Percentiles rank a stretch among this genome's conserved stretches.
Conservation (phyloP, 2,888 invertebrate genomes). For the Euzetes globulus region DNA sequence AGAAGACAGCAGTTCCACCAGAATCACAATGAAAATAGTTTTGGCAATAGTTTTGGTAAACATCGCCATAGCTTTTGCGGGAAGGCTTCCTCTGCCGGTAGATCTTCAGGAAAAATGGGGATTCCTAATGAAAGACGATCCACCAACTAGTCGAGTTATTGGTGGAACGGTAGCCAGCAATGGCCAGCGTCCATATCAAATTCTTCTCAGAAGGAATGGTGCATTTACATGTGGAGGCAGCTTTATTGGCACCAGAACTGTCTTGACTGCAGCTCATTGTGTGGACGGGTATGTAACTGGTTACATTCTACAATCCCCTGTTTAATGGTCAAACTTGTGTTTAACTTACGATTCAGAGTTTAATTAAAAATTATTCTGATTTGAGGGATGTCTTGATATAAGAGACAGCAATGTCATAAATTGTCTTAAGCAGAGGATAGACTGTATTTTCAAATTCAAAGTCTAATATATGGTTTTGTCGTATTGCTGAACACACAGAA, state of each 20-base stretch:
- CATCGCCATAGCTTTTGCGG: background rate
- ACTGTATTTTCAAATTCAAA: no score
- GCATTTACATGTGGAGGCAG: conserved; percentile 37
- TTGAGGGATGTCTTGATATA: no score
- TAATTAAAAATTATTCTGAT: no score
- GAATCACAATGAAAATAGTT: background rate
- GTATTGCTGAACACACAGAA: background rate
- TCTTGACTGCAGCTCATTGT: conserved; percentile 40
- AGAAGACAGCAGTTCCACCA: no score
- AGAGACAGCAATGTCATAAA: no score
- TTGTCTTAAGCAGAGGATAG: background rate
- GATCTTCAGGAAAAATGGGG: no score
- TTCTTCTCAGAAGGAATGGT: conserved; percentile 5
- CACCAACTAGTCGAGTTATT: background rate
- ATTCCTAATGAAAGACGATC: conserved; percentile 2
- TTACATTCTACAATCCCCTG: no score
- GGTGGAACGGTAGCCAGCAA: background rate
- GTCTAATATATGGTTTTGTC: no score
- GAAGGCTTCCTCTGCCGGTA: no score
- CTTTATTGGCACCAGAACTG: conserved; percentile 33
- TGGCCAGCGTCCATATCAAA: background rate
- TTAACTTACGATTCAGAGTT: no score
- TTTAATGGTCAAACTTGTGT: no score
- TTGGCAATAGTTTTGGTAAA: background rate
- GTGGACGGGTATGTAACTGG: conserved; percentile 38